A percentile compares a stretch with the other conserved stretches of the same genome.
phyloP scores from a whole-genome alignment of 2,797 vertebrate species.

The Taeniopygia guttata region DNA sequence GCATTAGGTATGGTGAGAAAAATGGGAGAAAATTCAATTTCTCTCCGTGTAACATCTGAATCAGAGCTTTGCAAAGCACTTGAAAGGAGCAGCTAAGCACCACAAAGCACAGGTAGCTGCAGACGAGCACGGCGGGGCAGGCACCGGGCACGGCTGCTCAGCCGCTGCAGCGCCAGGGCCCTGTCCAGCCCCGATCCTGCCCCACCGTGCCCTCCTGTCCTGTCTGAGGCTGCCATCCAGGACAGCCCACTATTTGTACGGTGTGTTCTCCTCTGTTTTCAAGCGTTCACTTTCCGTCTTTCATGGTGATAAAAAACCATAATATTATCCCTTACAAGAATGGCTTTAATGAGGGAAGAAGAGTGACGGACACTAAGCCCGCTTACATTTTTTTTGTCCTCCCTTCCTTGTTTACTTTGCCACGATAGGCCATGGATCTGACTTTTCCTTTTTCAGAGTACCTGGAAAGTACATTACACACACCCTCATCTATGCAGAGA shows the following conservation, averaged over 20 bases:
- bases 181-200: fast-evolving
- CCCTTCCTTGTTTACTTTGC: neutral
- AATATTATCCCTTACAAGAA: neutral
- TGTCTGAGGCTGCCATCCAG: neutral
- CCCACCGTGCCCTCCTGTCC: fast-evolving
- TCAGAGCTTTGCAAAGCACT: neutral
- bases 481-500: neutral
- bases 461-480: neutral
- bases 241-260: fast-evolving
- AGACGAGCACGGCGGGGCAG: neutral
- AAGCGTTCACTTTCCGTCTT: fast-evolving
- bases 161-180: no score
- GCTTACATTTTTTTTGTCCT: neutral
- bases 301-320: neutral
- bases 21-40: neutral
- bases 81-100: no score
- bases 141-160: fast-evolving
- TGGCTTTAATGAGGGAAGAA: neutral
- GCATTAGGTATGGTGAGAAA: neutral
- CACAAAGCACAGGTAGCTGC: neutral
- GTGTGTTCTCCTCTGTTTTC: no score
- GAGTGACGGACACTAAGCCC: neutral
- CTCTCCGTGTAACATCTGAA: neutral
- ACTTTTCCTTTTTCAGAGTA: neutral
- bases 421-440: fast-evolving